A percentile compares a stretch with the other conserved stretches of the same genome.
Conservation (phyloP, 2,797 vertebrate genomes). For the Eremophila alpestris region DNA sequence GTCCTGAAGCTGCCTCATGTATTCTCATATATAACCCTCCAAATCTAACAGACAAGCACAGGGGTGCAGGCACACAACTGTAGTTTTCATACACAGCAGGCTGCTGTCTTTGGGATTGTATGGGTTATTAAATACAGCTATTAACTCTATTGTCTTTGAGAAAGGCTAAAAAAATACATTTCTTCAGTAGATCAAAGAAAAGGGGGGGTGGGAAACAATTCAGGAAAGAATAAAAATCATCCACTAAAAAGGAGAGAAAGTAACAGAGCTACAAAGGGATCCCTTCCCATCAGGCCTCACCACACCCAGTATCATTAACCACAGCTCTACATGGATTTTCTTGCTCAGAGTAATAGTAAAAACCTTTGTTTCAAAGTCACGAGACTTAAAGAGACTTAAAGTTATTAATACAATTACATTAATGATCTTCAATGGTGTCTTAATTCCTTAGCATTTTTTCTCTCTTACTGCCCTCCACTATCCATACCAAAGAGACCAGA, state of each 20-base stretch:
- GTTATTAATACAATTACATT: background rate
- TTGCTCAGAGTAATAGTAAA: background rate
- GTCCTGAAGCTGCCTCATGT: background rate
- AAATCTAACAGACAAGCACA: background rate
- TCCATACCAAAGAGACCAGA: background rate
- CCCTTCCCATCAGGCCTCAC: background rate
- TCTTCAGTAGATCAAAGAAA: background rate
- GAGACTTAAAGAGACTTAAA: background rate
- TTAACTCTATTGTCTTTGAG: background rate
- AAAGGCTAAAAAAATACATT: background rate
- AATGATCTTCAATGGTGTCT: background rate
- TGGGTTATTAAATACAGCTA: background rate
- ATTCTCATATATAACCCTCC: background rate
- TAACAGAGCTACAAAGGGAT: background rate
- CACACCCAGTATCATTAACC: background rate
- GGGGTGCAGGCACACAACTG: background rate
- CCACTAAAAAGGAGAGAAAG: background rate
- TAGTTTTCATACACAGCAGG: background rate
- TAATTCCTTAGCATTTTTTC: background rate
- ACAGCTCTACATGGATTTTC: background rate
- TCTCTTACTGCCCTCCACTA: background rate
- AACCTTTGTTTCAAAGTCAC: background rate
- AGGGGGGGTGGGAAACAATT: rapidly evolving
- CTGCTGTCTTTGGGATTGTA: background rate
- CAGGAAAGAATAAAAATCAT: background rate